Percentiles rank a stretch among this genome's conserved stretches.
These are phyloP conservation scores for Chalcosyrphus nemorum DNA, from an alignment of 2,888 invertebrate species.

Conservation along the genomic window DNA sequence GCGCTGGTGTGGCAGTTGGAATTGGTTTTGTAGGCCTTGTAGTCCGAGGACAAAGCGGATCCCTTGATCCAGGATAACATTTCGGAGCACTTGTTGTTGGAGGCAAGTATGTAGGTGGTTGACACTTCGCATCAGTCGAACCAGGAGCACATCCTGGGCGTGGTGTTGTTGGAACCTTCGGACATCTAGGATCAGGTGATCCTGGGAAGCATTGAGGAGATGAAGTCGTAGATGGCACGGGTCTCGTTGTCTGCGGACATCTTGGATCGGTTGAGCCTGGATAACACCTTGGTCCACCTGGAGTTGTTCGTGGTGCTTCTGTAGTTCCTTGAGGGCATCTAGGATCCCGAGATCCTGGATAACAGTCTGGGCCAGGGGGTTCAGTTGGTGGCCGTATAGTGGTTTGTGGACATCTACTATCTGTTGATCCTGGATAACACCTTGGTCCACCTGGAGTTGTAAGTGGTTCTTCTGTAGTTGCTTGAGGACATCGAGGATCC, in stretches of 20 bases:
- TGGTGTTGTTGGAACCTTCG: slow-evolving; percentile 72
- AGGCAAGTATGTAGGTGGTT: slow-evolving; percentile 70
- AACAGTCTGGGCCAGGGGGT: slow-evolving; percentile 75
- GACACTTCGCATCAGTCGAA: slow-evolving; percentile 76
- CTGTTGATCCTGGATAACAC: slow-evolving; percentile 75
- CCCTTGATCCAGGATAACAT: slow-evolving; percentile 80
- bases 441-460: too few species aligned
- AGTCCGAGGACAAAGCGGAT: slow-evolving; percentile 78
- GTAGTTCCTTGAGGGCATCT: slow-evolving; percentile 77
- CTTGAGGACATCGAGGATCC: slow-evolving; percentile 75
- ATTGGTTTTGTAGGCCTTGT: slow-evolving; percentile 74
- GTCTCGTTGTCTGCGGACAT: slow-evolving; percentile 52
- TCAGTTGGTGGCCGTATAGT: slow-evolving; percentile 54
- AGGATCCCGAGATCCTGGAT: slow-evolving; percentile 79
- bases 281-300: slow-evolving; percentile 75
- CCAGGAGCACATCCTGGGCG: slow-evolving; percentile 75
- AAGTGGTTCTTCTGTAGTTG: too few species aligned
- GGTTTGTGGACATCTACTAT: slow-evolving; percentile 75
- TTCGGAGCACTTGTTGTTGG: slow-evolving; percentile 73
- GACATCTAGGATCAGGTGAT: slow-evolving; percentile 79
- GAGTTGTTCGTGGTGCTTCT: slow-evolving; percentile 16
- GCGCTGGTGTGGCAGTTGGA: slow-evolving; percentile 75
- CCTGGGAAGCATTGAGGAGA: slow-evolving; percentile 42
- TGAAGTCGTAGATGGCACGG: slow-evolving; percentile 57
- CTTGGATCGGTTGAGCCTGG: slow-evolving; percentile 79